Base-by-base conservation (phyloP, 2,797 vertebrate genomes). In the Clarias pachynema region DNA sequence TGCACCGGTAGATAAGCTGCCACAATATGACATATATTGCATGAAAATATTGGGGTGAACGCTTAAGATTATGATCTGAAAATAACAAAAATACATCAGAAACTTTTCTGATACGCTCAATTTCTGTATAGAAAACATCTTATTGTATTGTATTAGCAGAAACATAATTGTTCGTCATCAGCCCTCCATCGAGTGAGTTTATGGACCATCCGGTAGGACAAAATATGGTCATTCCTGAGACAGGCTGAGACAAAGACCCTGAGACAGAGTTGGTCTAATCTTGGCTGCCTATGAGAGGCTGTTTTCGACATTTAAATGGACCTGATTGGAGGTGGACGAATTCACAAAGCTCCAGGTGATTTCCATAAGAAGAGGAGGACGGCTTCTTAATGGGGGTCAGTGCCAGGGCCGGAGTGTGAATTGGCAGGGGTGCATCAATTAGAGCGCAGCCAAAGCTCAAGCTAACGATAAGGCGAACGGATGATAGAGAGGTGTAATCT, bases 381-480 rank as follows among this genome's bases (percentile, higher is more conserved):
- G 92, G 95, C 93, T 94, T 94, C 92, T 95, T 96, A 96, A 96
- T 96, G 95, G 95, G 95, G 95, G 95, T 96, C 95, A 95, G 92
- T 92, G 94, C 90, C 92, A 91, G 93, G 95, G 94, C 94, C 94
- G 94, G 92, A 95, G 94, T 95, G 93, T 95, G 94, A 95, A 96
- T 95, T 95, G 95, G 95, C 94, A 95, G 93, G 93, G 94, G 94
- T 95, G 95, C 94, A 95, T 95, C 94, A 95, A 95, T 95, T 95
- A 95, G 92, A 93, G 91, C 91, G 91, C 93, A 93, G 87, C 93
- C 94, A 94, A 93, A 96, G 93, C 95, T 93, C 93, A 93, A 92
- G 93, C 83, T 90, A 90, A 89, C 86, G 89, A 95, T 94, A 94
- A 95, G 94, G 84, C 86, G 81, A 89, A 82, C 34, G 87, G 86